Evolutionary conservation across 2,888 invertebrate species (phyloP).

Genomic region (Pherbina coryleti): DNA sequence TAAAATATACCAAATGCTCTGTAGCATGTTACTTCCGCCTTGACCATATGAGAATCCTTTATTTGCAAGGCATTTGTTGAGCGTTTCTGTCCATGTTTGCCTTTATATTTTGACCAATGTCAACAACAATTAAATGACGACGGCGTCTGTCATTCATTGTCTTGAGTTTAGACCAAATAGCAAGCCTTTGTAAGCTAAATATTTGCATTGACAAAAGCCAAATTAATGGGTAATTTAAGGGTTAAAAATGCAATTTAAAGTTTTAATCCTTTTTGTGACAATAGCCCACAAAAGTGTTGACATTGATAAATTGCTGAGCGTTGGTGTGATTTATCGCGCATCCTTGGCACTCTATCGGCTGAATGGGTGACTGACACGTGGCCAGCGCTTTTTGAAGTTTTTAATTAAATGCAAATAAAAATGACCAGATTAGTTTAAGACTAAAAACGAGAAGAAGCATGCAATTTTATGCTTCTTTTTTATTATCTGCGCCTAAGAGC

Average conservation of each 20-base stretch:
- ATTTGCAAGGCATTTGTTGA: background rate
- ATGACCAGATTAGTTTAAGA: conserved; percentile 60
- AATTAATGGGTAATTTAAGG: conserved; percentile 17
- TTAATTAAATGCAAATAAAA: conserved; percentile 69
- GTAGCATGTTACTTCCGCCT: too few relatives aligned
- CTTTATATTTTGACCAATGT: conserved; percentile 46
- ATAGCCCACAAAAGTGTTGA: conserved; percentile 57
- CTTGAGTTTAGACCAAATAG: background rate
- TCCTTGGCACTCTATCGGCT: conserved; percentile 25
- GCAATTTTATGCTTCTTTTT: too few relatives aligned
- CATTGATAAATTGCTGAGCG: conserved; percentile 66
- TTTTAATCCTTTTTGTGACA: conserved; percentile 59
- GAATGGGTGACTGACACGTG: conserved; percentile 62
- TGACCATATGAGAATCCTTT: too few relatives aligned
- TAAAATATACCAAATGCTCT: too few relatives aligned
- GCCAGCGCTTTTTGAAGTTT: conserved; percentile 57
- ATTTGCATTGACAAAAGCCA: conserved; percentile 17
- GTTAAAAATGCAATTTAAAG: conserved; percentile 52
- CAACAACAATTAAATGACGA: conserved; percentile 47
- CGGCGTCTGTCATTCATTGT: background rate
- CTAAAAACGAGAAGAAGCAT: background rate
- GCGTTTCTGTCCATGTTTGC: background rate
- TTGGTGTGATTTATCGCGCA: conserved; percentile 67
- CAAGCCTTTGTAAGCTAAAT: background rate
- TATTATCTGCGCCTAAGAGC: too few relatives aligned